Base-by-base conservation (phyloP, 1,140 invertebrate genomes). In the Agraylea sexmaculata region DNA sequence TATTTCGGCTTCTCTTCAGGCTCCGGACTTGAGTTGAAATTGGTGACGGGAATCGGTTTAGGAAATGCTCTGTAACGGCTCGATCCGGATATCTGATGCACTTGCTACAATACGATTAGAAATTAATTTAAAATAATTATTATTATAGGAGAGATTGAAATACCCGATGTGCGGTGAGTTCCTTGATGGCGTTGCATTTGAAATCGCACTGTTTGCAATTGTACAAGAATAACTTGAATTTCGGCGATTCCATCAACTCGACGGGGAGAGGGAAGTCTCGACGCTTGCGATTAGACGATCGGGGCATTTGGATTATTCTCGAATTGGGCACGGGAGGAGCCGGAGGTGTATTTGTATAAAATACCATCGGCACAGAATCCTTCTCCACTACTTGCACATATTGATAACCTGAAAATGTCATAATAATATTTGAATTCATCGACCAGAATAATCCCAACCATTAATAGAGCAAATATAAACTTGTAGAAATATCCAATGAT, bases 361-460 rank as follows among this genome's bases (percentile, higher is more conserved):
- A 49, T 12, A 49, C 47, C 28, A 49, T 20, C 3, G 47, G 47
- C 1, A 49, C 41, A 13, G 40, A 42, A 27, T 49, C 47, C 20
- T 69, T 56, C 77, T 77, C 12, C 84, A 59, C 47, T 70, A 73
- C 45, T 78, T 71, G 52, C 83, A 89, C 31, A 79, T 60, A 57
- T 79, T 79, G 39, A 87, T 76, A 60, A 88, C 87, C 56, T 89
- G 84, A 19, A 65, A 60, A 38, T 87, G 76, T n/a, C n/a, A n/a
- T n/a, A n/a, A n/a, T n/a, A n/a, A n/a, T n/a, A n/a, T n/a, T n/a
- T n/a, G n/a, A n/a, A n/a, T n/a, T n/a, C n/a, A n/a, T n/a, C n/a
- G n/a, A n/a, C n/a, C n/a, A n/a, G n/a, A n/a, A n/a, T n/a, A n/a
- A n/a, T n/a, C n/a, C n/a, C n/a, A n/a, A n/a, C n/a, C n/a, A n/a